Evolutionary conservation across 2,888 invertebrate genomes (phyloP).

Genomic region (Pristionchus arcanus): DNA sequence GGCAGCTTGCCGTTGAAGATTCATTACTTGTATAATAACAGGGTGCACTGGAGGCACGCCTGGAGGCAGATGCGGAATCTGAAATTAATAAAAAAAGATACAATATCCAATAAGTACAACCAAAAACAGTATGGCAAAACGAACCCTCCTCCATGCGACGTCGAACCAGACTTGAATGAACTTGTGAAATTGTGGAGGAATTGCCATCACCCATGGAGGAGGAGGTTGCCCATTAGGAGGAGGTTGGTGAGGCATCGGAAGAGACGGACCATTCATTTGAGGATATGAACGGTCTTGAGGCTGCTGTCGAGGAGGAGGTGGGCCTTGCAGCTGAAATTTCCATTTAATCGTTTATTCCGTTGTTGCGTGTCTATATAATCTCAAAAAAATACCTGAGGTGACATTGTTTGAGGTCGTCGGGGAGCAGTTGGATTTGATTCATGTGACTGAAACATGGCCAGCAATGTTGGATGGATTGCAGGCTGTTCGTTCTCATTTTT

Average conservation of each 20-base stretch:
- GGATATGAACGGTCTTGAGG: not conserved
- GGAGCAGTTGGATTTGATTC: not conserved
- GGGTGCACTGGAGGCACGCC: conserved; percentile 66
- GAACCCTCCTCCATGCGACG: conserved; percentile 57
- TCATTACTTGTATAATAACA: conserved; percentile 59
- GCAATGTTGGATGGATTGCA: conserved; percentile 20
- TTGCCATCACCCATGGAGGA: conserved; percentile 59
- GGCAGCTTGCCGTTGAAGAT: not conserved
- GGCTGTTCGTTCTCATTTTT: conserved; percentile 47
- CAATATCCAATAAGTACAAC: not conserved
- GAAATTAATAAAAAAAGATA: not conserved
- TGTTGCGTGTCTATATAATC: not conserved
- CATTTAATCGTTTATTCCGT: not conserved
- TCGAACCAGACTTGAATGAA: conserved; percentile 65
- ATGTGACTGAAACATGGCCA: conserved; percentile 54
- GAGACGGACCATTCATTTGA: conserved; percentile 34
- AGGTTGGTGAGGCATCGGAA: conserved; percentile 3
- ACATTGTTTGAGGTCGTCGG: not conserved
- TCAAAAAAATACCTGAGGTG: not conserved
- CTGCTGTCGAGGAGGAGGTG: not conserved
- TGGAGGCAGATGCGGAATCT: conserved; percentile 60
- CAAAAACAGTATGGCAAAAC: not conserved
- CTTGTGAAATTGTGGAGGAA: conserved; percentile 63
- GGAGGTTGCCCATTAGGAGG: conserved; percentile 36
- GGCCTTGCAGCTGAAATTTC: not conserved